Percentiles rank a stretch among this genome's conserved stretches.
phyloP scores from a whole-genome alignment of 53 echinoderm and acorn worm species.

The Actinopyga echinites region DNA sequence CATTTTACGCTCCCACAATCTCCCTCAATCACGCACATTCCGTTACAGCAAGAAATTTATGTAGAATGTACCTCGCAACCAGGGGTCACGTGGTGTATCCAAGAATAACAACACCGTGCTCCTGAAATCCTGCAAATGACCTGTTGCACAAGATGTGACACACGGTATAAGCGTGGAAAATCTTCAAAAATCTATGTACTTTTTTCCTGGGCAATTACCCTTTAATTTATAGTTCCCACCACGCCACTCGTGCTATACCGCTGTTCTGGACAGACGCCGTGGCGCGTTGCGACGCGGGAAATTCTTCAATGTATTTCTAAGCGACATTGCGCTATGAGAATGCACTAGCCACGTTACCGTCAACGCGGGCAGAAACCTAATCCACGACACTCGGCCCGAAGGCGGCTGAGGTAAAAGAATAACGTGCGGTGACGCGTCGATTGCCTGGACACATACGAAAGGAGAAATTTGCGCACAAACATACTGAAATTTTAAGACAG shows the following conservation, averaged over 20 bases:
- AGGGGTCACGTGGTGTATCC: constrained; percentile 3
- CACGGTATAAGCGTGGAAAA: constrained; percentile 23
- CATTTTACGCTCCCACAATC: background rate
- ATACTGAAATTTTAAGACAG: background rate
- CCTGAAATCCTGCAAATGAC: constrained; percentile 6
- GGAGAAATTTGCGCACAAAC: background rate
- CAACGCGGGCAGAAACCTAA: constrained; percentile 3
- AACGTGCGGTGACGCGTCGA: background rate
- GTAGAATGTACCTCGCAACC: background rate
- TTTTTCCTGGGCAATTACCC: constrained; percentile 31
- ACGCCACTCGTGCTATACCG: constrained; percentile 4
- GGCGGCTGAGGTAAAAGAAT: background rate
- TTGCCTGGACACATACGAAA: constrained; percentile 6
- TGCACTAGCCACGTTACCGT: background rate
- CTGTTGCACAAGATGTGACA: background rate
- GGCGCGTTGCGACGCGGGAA: constrained; percentile 18
- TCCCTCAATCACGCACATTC: constrained; percentile 15
- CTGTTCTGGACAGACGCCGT: constrained; percentile 18
- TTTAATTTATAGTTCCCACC: constrained; percentile 22
- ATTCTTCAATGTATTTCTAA: background rate
- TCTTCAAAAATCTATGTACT: background rate
- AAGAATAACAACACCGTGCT: constrained; percentile 4
- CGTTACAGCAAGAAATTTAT: background rate
- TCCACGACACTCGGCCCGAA: background rate
- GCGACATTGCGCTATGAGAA: constrained; percentile 1